These are phyloP conservation scores for Megaustenia siamemsis DNA, from an alignment of 2,888 invertebrate species.

Conservation along the genomic window DNA sequence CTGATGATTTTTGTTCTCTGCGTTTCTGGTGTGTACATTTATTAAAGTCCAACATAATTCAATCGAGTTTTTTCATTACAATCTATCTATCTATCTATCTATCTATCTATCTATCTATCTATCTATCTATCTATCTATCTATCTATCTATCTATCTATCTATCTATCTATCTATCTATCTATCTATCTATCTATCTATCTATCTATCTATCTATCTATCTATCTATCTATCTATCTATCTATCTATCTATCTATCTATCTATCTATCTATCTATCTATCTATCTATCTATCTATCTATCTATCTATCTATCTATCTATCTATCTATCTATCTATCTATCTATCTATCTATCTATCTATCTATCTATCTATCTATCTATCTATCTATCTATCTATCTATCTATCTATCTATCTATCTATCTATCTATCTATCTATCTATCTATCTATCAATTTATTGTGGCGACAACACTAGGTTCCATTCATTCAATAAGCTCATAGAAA, in stretches of 20 bases:
- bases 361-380: no score
- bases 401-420: no score
- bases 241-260: not conserved
- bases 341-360: not conserved
- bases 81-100: conserved; percentile 7
- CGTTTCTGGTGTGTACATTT: no score
- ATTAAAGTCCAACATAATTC: no score
- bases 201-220: conserved; percentile 2
- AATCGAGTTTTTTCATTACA: no score
- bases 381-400: no score
- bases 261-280: conserved; percentile 1
- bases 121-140: conserved; percentile 15
- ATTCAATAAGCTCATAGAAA: no score
- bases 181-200: not conserved
- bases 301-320: not conserved
- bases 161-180: conserved; percentile 1
- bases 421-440: no score
- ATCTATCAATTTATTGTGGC: no score
- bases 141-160: conserved; percentile 11
- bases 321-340: not conserved
- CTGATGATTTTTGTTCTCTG: no score
- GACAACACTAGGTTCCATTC: no score
- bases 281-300: conserved; percentile 1
- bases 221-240: conserved; percentile 6
- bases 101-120: conserved; percentile 15